These are phyloP conservation scores for Taphrorychus bicolor DNA, from an alignment of 2,888 invertebrate genomes.

Conservation along the genomic window DNA sequence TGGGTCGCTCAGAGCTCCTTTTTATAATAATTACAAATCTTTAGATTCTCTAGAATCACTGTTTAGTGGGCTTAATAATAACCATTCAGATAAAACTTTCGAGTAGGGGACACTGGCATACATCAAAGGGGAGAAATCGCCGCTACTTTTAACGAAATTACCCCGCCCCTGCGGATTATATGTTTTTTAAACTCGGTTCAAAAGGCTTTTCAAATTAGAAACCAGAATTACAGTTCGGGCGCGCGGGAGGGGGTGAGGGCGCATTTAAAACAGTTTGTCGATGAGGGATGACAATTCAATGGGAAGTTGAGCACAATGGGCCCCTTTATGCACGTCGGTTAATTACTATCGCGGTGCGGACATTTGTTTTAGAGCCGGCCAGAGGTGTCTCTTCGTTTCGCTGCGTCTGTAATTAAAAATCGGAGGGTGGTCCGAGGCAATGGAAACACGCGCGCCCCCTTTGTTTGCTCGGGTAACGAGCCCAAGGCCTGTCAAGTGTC, in stretches of 20 bases:
- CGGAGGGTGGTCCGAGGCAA: background rate
- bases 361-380: background rate
- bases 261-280: background rate
- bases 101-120: too few species aligned
- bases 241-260: background rate
- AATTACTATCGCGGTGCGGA: too few species aligned
- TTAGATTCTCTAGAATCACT: too few species aligned
- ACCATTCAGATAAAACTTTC: too few species aligned
- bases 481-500: background rate
- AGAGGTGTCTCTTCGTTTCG: background rate
- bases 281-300: background rate
- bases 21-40: too few species aligned
- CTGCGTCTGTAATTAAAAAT: slow-evolving; percentile 4
- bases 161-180: background rate
- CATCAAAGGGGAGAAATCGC: background rate
- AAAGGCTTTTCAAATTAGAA: slow-evolving; percentile 3
- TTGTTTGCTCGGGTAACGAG: slow-evolving; percentile 1
- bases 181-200: background rate
- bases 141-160: slow-evolving; percentile 1
- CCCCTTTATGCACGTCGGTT: background rate
- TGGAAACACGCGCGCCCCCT: background rate
- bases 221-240: slow-evolving; percentile 2
- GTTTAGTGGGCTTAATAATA: too few species aligned
- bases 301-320: background rate
- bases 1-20: too few species aligned